A percentile compares a stretch with the other conserved stretches of the same genome.
phyloP scores from a whole-genome alignment of 2,888 invertebrate species.

The Bugula neritina region DNA sequence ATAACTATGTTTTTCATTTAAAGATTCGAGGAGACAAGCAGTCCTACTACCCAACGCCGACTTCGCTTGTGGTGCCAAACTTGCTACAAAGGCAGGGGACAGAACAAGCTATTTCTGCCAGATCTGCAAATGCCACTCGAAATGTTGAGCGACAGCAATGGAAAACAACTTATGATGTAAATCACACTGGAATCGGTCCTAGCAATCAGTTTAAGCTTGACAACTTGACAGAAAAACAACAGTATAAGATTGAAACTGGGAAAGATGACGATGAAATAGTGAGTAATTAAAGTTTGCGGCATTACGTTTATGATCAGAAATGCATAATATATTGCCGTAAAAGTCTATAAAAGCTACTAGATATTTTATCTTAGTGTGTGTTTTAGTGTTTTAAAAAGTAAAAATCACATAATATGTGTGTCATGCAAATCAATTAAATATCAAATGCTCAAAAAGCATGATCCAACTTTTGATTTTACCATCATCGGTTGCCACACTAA shows the following conservation, averaged over 20 bases:
- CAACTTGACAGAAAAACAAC: slow-evolving; percentile 42
- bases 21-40: background rate
- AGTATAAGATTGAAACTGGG: slow-evolving; percentile 32
- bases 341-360: too few relatives aligned
- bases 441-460: too few relatives aligned
- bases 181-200: slow-evolving; percentile 46
- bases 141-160: slow-evolving; percentile 49
- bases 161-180: slow-evolving; percentile 43
- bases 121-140: slow-evolving; percentile 41
- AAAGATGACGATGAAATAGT: slow-evolving; percentile 42
- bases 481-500: too few relatives aligned
- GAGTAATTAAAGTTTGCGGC: too few relatives aligned
- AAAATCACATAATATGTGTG: too few relatives aligned
- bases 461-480: too few relatives aligned
- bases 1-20: too few relatives aligned
- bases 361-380: too few relatives aligned
- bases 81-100: slow-evolving; percentile 35
- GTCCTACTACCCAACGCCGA: slow-evolving; percentile 43
- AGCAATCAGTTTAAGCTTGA: slow-evolving; percentile 43
- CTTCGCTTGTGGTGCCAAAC: slow-evolving; percentile 43
- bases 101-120: slow-evolving; percentile 33
- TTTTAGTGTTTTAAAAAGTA: too few relatives aligned
- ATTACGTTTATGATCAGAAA: too few relatives aligned
- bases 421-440: too few relatives aligned
- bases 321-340: too few relatives aligned